Base-by-base conservation (phyloP, 92 coral and sea anemone species). In the Phenganax stokvisi region DNA sequence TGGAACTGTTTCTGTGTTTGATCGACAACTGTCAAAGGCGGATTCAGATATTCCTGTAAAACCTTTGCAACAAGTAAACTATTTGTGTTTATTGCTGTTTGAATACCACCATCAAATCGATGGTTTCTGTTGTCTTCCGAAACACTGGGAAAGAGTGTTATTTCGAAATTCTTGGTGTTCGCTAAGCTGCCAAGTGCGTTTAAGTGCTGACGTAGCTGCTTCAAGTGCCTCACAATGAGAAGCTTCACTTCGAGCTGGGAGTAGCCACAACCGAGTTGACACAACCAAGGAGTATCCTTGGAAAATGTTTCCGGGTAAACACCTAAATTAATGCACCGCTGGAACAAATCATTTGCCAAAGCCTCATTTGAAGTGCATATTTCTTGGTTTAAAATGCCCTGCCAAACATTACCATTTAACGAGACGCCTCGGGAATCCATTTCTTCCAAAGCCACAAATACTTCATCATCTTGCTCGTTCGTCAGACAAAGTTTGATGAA, bases 211-310 rank as follows among this genome's bases (percentile, higher is more conserved):
- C 53, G 83, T 4, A 79, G 59, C 25, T 62, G 73, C 15, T 52
- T 64, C 9, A 79, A 62, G 62, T 79, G 74, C 9, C 29, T 47
- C 10, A 44, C 44, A 27, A 79, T 79, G 12, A 79, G 55, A 6
- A 63, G 53, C 54, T 31, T 79, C 51, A 79, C 31, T 52, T 79
- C 83, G 9, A 52, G 15, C 20, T 12, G 59, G 8, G 74, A 51
- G 56, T 47, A 79, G 10, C 74, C 60, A 30, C 83, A 79, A 20
- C 74, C 74, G 20, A 79, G 63, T 79, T 79, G 37, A 53, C 83
- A 79, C 31, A 79, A 27, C 83, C 83, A 79, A 0, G 83, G 83
- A 25, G 74, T 63, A 10, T 79, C 62, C 15, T 5, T 15, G 37
- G 3, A 65, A 65, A 79, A 79, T 17, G 83, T 79, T 0, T 7